phyloP scores from a whole-genome alignment of 1,140 invertebrate genomes.

The Solenopsis fugax region DNA sequence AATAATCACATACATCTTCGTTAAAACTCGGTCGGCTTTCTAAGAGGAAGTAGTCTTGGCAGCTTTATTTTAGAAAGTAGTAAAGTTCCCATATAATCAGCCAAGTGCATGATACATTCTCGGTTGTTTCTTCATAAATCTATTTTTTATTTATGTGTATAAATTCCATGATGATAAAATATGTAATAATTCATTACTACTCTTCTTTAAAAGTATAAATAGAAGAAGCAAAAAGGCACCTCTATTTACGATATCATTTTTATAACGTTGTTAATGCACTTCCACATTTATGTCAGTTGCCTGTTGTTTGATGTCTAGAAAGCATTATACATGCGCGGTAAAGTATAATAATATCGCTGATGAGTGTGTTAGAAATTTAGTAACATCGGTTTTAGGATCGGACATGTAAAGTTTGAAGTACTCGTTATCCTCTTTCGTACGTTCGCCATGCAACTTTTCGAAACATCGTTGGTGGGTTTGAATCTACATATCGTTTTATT shows the following conservation, averaged over 20 bases:
- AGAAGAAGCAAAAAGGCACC: neutral
- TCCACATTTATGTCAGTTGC: neutral
- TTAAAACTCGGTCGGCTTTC: too few species aligned
- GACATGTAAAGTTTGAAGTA: conserved; percentile 52
- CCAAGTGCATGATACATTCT: neutral
- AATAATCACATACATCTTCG: too few species aligned
- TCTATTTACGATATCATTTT: neutral
- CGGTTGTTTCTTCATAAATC: neutral
- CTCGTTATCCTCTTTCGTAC: conserved; percentile 49
- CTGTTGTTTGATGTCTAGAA: conserved; percentile 37
- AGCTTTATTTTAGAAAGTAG: too few species aligned
- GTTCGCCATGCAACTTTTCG: conserved; percentile 30
- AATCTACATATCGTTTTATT: conserved; percentile 50
- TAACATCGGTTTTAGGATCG: conserved; percentile 48
- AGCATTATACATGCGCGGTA: conserved; percentile 39
- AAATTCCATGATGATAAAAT: neutral
- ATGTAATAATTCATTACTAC: neutral
- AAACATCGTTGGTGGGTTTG: conserved; percentile 51
- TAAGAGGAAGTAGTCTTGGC: too few species aligned
- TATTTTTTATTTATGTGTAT: neutral
- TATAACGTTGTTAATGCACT: neutral
- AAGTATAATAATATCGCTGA: conserved; percentile 47
- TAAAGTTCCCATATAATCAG: neutral
- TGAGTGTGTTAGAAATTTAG: conserved; percentile 59
- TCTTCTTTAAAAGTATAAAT: neutral